phyloP scores from a whole-genome alignment of 53 echinoderm and acorn worm genomes.

The Stichopus horrens region DNA sequence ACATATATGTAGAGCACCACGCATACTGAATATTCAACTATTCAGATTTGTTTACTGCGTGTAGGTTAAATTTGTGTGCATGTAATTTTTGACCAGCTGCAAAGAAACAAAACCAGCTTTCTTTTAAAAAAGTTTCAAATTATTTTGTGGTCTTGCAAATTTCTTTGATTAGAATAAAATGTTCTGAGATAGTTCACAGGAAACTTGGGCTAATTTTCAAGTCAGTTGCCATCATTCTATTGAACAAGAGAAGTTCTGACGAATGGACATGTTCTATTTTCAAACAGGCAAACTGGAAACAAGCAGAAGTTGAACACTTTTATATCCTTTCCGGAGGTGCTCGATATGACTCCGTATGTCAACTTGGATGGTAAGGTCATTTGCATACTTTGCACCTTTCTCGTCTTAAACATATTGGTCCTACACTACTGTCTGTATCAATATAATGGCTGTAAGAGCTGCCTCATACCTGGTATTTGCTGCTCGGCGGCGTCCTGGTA shows the following conservation, averaged over 20 bases:
- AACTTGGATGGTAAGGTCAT: constrained; percentile 55
- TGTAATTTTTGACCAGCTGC: background rate
- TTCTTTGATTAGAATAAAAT: too few species aligned
- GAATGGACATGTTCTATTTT: background rate
- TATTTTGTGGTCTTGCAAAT: too few species aligned
- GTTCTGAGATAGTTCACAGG: too few species aligned
- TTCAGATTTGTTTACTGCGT: background rate
- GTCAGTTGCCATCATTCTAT: background rate
- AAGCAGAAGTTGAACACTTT: constrained; percentile 96
- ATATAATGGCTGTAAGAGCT: too few species aligned
- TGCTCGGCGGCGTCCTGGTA: too few species aligned
- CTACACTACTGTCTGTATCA: too few species aligned
- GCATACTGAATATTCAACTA: constrained; percentile 7
- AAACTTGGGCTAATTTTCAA: too few species aligned
- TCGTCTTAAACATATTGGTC: too few species aligned
- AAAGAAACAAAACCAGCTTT: too few species aligned
- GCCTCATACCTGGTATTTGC: too few species aligned
- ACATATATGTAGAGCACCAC: background rate
- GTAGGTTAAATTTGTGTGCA: constrained; percentile 9
- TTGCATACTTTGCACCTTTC: too few species aligned
- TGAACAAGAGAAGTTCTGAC: background rate
- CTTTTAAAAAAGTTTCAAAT: too few species aligned
- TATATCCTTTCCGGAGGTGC: constrained; percentile 89
- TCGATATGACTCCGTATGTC: constrained; percentile 73
- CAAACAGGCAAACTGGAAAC: constrained; percentile 86